These are phyloP conservation scores for Sapayoa aenigma DNA, from an alignment of 2,113 vertebrate species.

Conservation along the genomic window DNA sequence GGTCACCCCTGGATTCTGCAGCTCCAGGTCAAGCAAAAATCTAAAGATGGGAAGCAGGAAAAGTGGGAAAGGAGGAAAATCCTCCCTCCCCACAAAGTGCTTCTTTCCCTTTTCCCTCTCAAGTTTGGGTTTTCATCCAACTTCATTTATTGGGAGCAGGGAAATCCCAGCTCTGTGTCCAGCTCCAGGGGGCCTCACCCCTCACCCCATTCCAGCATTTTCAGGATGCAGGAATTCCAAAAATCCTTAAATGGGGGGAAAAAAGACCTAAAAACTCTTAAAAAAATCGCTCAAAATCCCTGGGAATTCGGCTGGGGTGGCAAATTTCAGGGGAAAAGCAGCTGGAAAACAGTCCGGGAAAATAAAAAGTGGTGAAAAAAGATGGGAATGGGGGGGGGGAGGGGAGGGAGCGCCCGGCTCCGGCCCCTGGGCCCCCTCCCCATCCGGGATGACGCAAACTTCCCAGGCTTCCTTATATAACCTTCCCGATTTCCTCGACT, in stretches of 20 bases:
- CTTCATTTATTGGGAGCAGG: rapidly evolving
- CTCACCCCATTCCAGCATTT: background rate
- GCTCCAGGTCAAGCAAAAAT: background rate
- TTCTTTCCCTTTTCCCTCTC: background rate
- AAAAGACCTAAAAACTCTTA: background rate
- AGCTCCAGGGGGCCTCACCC: background rate
- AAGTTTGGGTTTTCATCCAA: background rate
- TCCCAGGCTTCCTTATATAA: conserved; percentile 72
- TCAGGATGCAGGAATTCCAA: background rate
- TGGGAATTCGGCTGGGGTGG: rapidly evolving
- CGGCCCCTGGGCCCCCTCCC: background rate
- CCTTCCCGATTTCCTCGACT: conserved; percentile 70
- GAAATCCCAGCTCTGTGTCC: background rate
- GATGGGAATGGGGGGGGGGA: background rate
- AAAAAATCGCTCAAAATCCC: background rate
- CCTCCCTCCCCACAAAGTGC: background rate
- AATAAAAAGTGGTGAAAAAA: rapidly evolving
- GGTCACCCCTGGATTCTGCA: background rate
- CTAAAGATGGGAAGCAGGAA: background rate
- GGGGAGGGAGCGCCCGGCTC: background rate
- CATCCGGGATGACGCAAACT: conserved; percentile 64
- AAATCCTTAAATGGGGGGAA: rapidly evolving
- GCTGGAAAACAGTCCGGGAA: background rate
- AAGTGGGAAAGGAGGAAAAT: background rate
- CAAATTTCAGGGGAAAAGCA: too few species aligned